Base-by-base conservation (phyloP, 2,888 invertebrate species). In the Drymonia ruficornis region DNA sequence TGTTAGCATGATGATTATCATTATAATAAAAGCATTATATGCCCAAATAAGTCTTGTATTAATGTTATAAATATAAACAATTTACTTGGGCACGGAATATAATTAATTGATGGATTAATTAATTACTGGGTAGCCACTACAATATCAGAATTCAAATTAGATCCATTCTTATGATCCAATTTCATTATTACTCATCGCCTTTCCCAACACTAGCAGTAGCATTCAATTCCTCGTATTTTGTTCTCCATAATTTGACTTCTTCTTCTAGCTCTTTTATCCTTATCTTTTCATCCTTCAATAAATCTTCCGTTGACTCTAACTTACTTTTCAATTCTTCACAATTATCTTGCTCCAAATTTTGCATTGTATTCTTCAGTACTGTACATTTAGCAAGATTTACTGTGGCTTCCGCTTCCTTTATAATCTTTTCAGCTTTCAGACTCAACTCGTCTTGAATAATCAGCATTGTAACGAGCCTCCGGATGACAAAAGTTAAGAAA, bases 351-450 rank as follows among this genome's bases (percentile, higher is more conserved):
- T 78, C 79, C 23, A 74, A 65, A 2, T 67, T 59, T 19, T 78
- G 70, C 29, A 83, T 59, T 28, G 70, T 80, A 44, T 81, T 80
- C 12, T 72, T 75, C 13, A 83, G 44, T 2, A 86, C 72, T 36
- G 86, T 84, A 15, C 61, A 70, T 69, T 88, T 88, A n/a, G 90
- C 92, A 13, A 82, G 66, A 42, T 83, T 74, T 1, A 90, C 93
- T 7, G 96, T 95, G 55, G 94, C 93, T 71, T 95, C 91, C 0
- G 96, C 96, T 81, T 96, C 95, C 66, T 94, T 94, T 67, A 95
- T 89, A 9, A 95, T 94, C 18, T 94, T 95, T 67, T 95, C 95
- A 46, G 94, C 93, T 69, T 95, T 94, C 0, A 95, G 91, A 55
- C 91, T 84, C 13, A 96, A 78, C 60, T 92, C 90, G 28, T 96